Evolutionary conservation across 2,888 invertebrate genomes (phyloP).

Genomic region (Acanthopleura granulata): DNA sequence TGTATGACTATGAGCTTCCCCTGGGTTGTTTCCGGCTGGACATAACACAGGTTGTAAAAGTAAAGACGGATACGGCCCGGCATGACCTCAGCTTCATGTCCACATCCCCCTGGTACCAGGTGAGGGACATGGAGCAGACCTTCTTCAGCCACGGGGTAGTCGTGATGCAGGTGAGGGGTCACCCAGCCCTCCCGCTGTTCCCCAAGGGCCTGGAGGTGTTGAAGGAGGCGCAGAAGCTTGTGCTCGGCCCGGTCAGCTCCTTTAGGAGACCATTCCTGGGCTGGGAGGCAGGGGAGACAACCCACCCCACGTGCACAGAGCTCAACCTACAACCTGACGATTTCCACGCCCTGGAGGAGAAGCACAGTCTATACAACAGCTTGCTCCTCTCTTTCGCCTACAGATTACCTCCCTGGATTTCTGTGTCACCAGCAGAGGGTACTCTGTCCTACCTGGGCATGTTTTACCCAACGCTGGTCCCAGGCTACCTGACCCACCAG

Average conservation of each 20-base stretch:
- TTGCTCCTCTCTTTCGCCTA: not conserved
- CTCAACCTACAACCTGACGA: not conserved
- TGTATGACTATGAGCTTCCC: not conserved
- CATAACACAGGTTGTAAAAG: not conserved
- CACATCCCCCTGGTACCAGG: not conserved
- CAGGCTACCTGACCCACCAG: not conserved
- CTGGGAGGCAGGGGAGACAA: not conserved
- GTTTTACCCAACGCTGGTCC: not conserved
- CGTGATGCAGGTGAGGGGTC: not conserved
- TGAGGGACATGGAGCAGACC: not conserved
- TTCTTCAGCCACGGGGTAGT: not conserved
- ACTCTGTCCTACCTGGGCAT: not conserved
- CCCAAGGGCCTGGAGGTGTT: not conserved
- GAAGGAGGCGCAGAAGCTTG: not conserved
- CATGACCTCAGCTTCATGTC: not conserved
- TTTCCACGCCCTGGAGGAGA: not conserved
- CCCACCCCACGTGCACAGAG: not conserved
- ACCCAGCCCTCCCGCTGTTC: not conserved
- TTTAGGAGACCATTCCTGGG: not conserved
- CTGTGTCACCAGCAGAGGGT: not conserved
- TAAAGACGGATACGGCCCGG: not conserved
- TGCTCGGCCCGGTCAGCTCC: not conserved
- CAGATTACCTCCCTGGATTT: slow-evolving; percentile 1
- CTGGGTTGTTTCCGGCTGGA: not conserved
- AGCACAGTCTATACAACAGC: not conserved